A percentile compares a stretch with the other conserved stretches of the same genome.
phyloP scores from a whole-genome alignment of 2,888 invertebrate species.

The Drosophila affinis region DNA sequence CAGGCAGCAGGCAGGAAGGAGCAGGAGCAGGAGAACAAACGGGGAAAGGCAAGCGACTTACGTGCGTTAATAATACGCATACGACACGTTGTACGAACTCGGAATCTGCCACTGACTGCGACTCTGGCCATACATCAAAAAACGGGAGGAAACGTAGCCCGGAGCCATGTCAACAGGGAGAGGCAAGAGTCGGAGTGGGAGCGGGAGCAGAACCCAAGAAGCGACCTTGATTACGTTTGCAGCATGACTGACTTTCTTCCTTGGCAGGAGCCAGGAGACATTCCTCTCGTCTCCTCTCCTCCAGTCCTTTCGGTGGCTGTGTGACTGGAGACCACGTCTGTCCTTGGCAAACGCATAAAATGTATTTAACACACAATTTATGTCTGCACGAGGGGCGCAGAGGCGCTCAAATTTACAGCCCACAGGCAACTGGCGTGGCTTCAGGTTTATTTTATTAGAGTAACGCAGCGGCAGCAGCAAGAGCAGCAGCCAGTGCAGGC shows the following conservation, averaged over 20 bases:
- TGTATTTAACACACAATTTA: conserved; percentile 81
- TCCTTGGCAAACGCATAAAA: conserved; percentile 71
- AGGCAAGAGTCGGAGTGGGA: neutral
- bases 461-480: conserved; percentile 22
- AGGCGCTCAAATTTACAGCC: conserved; percentile 77
- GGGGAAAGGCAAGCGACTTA: conserved; percentile 37
- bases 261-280: neutral
- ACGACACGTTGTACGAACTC: conserved; percentile 60
- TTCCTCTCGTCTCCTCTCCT: too few species aligned
- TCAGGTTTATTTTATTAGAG: conserved; percentile 76
- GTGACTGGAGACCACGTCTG: neutral
- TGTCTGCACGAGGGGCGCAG: conserved; percentile 61
- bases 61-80: conserved; percentile 77
- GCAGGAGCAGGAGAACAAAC: conserved; percentile 48
- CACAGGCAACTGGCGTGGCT: conserved; percentile 45
- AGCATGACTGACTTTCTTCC: conserved; percentile 63
- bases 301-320: neutral
- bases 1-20: conserved; percentile 12
- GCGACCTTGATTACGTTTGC: conserved; percentile 75
- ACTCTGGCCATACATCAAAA: conserved; percentile 1
- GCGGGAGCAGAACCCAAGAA: conserved; percentile 4
- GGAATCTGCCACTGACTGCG: neutral
- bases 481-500: conserved; percentile 27
- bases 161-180: conserved; percentile 62
- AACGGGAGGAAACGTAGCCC: conserved; percentile 29